These are phyloP conservation scores for Scaptomyza pallida DNA, from an alignment of 1,140 invertebrate genomes.

Conservation along the genomic window DNA sequence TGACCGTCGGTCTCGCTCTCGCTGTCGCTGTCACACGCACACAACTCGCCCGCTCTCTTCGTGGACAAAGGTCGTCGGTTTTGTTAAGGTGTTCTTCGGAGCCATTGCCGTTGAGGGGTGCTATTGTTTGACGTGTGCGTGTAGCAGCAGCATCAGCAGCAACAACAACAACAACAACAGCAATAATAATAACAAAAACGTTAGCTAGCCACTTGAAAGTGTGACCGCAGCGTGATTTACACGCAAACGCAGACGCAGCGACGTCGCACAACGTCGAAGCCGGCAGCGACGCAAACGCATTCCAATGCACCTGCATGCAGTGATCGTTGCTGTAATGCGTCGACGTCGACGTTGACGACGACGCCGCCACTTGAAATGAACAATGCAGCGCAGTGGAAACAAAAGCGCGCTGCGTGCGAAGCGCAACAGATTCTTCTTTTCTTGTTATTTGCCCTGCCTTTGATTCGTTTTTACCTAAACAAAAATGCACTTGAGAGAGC, in stretches of 20 bases:
- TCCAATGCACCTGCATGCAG: slow-evolving; percentile 71
- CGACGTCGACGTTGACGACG: slow-evolving; percentile 44
- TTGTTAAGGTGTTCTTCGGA: slow-evolving; percentile 59
- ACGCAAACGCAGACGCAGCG: slow-evolving; percentile 58
- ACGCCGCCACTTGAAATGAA: slow-evolving; percentile 73
- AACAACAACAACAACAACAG: too few species aligned
- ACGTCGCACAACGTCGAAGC: slow-evolving; percentile 42
- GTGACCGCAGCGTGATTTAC: slow-evolving; percentile 80
- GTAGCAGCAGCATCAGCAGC: too few species aligned
- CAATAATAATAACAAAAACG: slow-evolving; percentile 30
- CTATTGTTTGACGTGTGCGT: slow-evolving; percentile 67
- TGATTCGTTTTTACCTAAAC: slow-evolving; percentile 80
- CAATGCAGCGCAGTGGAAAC: slow-evolving; percentile 61
- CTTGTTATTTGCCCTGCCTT: slow-evolving; percentile 77
- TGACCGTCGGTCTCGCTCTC: slow-evolving; percentile 35
- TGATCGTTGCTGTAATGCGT: slow-evolving; percentile 41
- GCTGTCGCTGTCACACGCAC: slow-evolving; percentile 5
- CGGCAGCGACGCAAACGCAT: slow-evolving; percentile 56
- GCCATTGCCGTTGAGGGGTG: slow-evolving; percentile 37
- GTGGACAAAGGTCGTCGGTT: slow-evolving; percentile 75
- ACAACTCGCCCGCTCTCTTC: background rate
- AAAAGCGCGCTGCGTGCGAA: slow-evolving; percentile 60
- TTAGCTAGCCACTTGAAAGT: slow-evolving; percentile 73
- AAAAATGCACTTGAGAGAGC: slow-evolving; percentile 80
- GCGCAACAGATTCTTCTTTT: slow-evolving; percentile 80